Percentiles rank a stretch among this genome's conserved stretches.
These are phyloP conservation scores for Saturnia japonica DNA, from an alignment of 2,888 invertebrate species.

Conservation along the genomic window DNA sequence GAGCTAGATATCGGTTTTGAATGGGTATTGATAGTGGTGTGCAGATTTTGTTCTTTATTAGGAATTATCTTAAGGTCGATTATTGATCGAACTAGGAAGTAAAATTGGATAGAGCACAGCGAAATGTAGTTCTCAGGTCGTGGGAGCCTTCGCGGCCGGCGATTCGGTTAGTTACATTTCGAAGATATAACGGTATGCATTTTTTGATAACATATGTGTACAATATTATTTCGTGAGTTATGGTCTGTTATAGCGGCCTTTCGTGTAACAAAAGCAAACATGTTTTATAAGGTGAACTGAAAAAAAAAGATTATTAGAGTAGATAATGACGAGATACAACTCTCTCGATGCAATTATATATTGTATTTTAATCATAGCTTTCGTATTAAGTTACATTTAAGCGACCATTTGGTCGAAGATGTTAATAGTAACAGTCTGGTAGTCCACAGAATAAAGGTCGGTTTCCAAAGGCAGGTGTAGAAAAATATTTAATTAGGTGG, in stretches of 20 bases:
- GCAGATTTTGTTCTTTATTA: slow-evolving; percentile 44
- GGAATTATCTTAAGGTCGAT: slow-evolving; percentile 38
- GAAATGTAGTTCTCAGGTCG: slow-evolving; percentile 75
- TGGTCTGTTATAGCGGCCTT: slow-evolving; percentile 15
- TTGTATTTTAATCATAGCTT: background rate
- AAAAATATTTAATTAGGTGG: background rate
- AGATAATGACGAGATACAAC: background rate
- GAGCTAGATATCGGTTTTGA: slow-evolving; percentile 69
- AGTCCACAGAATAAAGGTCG: background rate
- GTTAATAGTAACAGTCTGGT: background rate
- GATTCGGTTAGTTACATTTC: slow-evolving; percentile 68
- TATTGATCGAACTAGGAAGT: slow-evolving; percentile 70
- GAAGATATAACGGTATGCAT: slow-evolving; percentile 66
- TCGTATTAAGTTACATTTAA: background rate
- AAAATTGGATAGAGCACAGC: slow-evolving; percentile 75
- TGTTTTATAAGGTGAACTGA: slow-evolving; percentile 11
- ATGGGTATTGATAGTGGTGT: slow-evolving; percentile 55
- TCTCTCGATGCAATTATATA: background rate
- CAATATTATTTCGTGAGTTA: slow-evolving; percentile 42
- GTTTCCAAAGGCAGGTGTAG: background rate
- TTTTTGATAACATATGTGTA: slow-evolving; percentile 66
- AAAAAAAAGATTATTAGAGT: slow-evolving; percentile 9
- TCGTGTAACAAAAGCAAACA: slow-evolving; percentile 12
- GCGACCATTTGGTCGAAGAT: background rate
- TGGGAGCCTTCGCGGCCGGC: slow-evolving; percentile 66